Evolutionary conservation across 1,140 invertebrate species (phyloP).

Genomic region (Papilio machaon): DNA sequence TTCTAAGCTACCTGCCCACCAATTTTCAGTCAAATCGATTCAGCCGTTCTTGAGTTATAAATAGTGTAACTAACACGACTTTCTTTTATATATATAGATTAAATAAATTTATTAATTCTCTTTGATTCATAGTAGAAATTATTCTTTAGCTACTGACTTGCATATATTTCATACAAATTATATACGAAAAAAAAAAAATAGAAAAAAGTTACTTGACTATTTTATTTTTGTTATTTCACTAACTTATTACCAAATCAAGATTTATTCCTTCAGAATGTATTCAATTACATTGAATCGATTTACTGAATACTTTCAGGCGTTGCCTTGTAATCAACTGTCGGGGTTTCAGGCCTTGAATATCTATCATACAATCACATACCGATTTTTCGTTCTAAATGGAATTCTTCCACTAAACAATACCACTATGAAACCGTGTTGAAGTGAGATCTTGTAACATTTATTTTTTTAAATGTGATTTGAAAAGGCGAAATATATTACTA

Average conservation of each 20-base stretch:
- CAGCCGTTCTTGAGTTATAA: too few relatives aligned
- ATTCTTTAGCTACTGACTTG: too few relatives aligned
- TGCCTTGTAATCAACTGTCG: background rate
- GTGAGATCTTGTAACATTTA: background rate
- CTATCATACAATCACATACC: background rate
- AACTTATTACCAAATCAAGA: background rate
- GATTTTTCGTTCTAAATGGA: background rate
- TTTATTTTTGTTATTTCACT: background rate
- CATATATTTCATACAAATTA: background rate
- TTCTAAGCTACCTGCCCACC: too few relatives aligned
- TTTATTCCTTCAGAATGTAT: background rate
- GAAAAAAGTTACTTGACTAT: background rate
- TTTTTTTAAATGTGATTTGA: background rate
- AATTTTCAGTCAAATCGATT: too few relatives aligned
- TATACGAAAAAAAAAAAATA: too few relatives aligned
- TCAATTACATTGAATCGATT: constrained; percentile 1
- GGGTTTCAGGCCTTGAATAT: constrained; percentile 7
- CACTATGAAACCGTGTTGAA: background rate
- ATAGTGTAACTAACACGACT: too few relatives aligned
- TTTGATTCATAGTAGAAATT: too few relatives aligned
- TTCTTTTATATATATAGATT: too few relatives aligned
- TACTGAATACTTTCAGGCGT: background rate
- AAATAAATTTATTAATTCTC: too few relatives aligned
- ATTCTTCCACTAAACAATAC: background rate
- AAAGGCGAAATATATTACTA: background rate